Evolutionary conservation across 2,888 invertebrate genomes (phyloP).

Genomic region (Oxyscelio sp.): DNA sequence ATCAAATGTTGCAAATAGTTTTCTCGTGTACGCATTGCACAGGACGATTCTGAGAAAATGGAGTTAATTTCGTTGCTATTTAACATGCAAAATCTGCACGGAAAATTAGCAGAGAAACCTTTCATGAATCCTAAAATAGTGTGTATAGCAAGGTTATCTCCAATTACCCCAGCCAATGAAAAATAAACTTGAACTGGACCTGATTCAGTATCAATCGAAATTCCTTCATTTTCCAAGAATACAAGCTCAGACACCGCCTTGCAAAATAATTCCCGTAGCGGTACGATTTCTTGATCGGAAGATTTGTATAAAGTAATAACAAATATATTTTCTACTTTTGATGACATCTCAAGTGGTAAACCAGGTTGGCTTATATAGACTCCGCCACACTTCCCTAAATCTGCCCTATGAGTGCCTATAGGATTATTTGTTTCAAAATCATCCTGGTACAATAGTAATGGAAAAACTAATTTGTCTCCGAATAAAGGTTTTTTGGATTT

Average conservation of each 20-base stretch:
- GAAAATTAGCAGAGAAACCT: neutral
- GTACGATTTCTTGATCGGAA: neutral
- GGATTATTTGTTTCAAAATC: slow-evolving; percentile 35
- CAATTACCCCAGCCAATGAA: too few relatives aligned
- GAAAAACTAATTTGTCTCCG: slow-evolving; percentile 47
- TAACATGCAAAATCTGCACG: neutral
- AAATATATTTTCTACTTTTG: slow-evolving; percentile 62
- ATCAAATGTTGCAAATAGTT: neutral
- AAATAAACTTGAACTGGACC: slow-evolving; percentile 16
- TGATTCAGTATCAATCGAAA: neutral
- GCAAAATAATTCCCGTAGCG: slow-evolving; percentile 14
- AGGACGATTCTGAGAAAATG: neutral
- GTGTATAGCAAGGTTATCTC: slow-evolving; percentile 19
- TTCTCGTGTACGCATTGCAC: slow-evolving; percentile 5
- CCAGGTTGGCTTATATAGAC: slow-evolving; percentile 61
- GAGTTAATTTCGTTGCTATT: neutral
- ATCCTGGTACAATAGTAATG: slow-evolving; percentile 51
- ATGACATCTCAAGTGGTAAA: slow-evolving; percentile 65
- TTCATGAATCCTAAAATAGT: slow-evolving; percentile 22
- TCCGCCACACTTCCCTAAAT: slow-evolving; percentile 55
- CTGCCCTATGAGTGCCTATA: slow-evolving; percentile 28
- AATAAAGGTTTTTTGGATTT: slow-evolving; percentile 33
- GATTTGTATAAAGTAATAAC: slow-evolving; percentile 2
- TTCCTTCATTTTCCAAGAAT: slow-evolving; percentile 15
- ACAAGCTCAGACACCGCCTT: neutral